Base-by-base conservation (phyloP, 2,888 invertebrate genomes). In the Andrena trimmerana region DNA sequence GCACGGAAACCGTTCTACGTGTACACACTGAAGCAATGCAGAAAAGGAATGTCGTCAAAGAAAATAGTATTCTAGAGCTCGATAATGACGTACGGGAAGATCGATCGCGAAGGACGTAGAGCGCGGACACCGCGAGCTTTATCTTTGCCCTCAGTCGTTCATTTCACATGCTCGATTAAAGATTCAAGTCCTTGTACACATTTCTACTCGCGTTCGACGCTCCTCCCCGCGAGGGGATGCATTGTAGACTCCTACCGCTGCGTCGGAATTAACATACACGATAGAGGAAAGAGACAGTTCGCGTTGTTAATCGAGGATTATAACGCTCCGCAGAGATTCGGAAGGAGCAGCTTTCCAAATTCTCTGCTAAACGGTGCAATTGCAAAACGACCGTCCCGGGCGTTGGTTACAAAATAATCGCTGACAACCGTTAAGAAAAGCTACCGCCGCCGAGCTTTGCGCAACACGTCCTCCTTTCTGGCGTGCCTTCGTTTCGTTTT, bases 11-110 rank as follows among this genome's bases (percentile, higher is more conserved):
- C 48, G 36, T 81, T 80, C 73, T 71, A 84, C 69, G 67, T 66
- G 66, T 71, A 76, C 73, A 81, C 60, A 72, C 80, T 54, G 76
- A 83, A 85, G 73, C 83, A 80, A 78, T 74, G 73, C 79, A 81
- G 74, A 84, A 74, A 42, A 87, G 81, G 83, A 86, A 78, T 85
- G 85, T 82, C 73, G 76, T 50, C 74, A 66, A 68, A 82, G 68
- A 78, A 78, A 67, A 78, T 60, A 77, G 70, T 77, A 62, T 63
- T 82, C 62, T 54, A 80, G 69, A 80, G 78, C 75, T 78, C 67
- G 59, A 76, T 63, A 82, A 66, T 65, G 68, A 70, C 29, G 69
- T 69, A 67, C 48, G 83, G 77, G 80, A 84, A 74, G 72, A 81
- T 78, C 52, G 77, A 80, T 75, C 66, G 60, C 60, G 69, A 68